A percentile compares a stretch with the other conserved stretches of the same genome.
Conservation (phyloP, 2,797 vertebrate genomes). For the Sandelia bainsii region DNA sequence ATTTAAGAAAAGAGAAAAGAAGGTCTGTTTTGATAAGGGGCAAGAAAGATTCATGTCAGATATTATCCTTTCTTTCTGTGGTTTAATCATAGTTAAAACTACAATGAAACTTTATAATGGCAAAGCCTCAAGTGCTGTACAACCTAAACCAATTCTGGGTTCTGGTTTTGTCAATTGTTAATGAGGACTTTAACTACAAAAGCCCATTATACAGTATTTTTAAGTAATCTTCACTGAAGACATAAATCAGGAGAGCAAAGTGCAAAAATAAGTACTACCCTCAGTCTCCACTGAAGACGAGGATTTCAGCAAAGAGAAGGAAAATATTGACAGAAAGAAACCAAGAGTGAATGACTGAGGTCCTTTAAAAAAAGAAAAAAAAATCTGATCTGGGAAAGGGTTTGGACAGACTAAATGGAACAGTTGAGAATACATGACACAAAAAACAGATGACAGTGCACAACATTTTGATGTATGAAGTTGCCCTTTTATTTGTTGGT, state of each 20-base stretch:
- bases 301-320: conserved; percentile 9
- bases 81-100: neutral
- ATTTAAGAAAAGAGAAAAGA: neutral
- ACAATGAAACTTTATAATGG: neutral
- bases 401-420: conserved; percentile 51
- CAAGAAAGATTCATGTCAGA: conserved; percentile 6
- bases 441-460: conserved; percentile 65
- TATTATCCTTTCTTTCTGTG: neutral
- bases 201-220: neutral
- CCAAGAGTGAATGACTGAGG: conserved; percentile 20
- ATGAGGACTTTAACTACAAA: neutral
- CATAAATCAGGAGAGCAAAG: conserved; percentile 17
- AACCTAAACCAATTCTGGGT: neutral
- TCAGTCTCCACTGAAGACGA: neutral
- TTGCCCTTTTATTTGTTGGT: conserved; percentile 44
- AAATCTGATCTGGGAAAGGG: conserved; percentile 63
- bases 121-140: neutral
- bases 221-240: neutral
- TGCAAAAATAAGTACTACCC: conserved; percentile 14
- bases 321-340: conserved; percentile 39
- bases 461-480: conserved; percentile 35
- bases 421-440: conserved; percentile 49
- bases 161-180: neutral
- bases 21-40: neutral
- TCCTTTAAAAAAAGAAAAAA: conserved; percentile 12